Conservation (phyloP, 2,888 invertebrate genomes). For the Epinotia demarniana region DNA sequence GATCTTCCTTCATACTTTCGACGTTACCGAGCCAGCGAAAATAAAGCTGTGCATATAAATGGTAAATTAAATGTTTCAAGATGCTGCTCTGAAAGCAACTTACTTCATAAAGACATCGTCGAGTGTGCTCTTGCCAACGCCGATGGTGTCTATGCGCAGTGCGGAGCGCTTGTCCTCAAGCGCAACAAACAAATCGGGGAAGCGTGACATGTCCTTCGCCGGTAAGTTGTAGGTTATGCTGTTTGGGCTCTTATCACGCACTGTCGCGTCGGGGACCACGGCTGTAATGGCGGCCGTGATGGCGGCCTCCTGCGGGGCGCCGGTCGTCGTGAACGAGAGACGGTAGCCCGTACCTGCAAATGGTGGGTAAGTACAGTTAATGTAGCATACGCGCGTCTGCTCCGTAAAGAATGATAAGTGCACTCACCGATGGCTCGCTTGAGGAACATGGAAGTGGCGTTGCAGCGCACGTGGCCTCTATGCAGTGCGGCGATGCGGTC, state of each 20-base stretch:
- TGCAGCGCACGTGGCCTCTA: slow-evolving; percentile 88
- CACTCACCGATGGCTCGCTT: slow-evolving; percentile 84
- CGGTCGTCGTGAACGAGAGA: slow-evolving; percentile 83
- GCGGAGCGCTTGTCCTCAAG: slow-evolving; percentile 85
- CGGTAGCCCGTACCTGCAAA: slow-evolving; percentile 59
- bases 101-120: slow-evolving; percentile 96
- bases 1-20: neutral
- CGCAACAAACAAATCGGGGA: slow-evolving; percentile 85
- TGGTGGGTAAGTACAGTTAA: too few relatives aligned
- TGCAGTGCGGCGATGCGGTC: slow-evolving; percentile 95
- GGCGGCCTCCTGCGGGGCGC: slow-evolving; percentile 55
- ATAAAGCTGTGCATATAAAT: too few relatives aligned
- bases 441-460: slow-evolving; percentile 92
- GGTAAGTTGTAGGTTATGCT: slow-evolving; percentile 69
- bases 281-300: slow-evolving; percentile 57
- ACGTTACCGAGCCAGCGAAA: neutral
- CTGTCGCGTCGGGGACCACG: slow-evolving; percentile 59
- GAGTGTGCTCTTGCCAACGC: slow-evolving; percentile 94
- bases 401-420: too few relatives aligned
- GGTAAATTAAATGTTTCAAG: neutral
- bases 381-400: too few relatives aligned
- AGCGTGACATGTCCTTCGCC: slow-evolving; percentile 80
- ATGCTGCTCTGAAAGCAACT: slow-evolving; percentile 49
- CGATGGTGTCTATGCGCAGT: slow-evolving; percentile 90
- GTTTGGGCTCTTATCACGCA: slow-evolving; percentile 62